Conservation (phyloP, 2,113 vertebrate species). For the Cyanoliseus patagonus region DNA sequence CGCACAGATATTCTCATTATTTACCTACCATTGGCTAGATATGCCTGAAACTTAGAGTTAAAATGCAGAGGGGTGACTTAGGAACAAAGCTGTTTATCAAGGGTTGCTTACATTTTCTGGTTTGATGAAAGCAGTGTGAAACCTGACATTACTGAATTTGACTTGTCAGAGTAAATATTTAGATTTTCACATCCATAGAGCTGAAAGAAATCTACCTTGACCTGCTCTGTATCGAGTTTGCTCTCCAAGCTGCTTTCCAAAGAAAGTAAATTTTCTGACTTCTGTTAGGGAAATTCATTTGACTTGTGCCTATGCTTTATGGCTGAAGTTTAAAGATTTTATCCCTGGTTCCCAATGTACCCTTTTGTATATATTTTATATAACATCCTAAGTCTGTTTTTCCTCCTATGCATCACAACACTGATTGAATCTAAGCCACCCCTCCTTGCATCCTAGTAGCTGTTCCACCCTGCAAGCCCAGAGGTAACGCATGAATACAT, state of each 20-base stretch:
- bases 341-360: rapidly evolving
- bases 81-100: background rate
- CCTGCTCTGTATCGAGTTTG: background rate
- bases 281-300: background rate
- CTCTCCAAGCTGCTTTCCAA: background rate
- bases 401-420: background rate
- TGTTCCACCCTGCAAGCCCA: background rate
- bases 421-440: background rate
- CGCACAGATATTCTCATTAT: background rate
- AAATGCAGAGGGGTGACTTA: background rate
- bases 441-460: background rate
- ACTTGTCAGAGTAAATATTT: background rate
- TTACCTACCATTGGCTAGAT: background rate
- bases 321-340: background rate
- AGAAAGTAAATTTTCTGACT: background rate
- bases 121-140: background rate
- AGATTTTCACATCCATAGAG: background rate
- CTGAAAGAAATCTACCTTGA: background rate
- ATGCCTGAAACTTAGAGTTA: background rate
- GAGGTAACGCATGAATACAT: rapidly evolving
- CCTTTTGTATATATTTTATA: background rate
- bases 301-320: rapidly evolving
- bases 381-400: background rate
- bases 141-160: background rate
- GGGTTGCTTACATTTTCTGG: background rate